phyloP scores from a whole-genome alignment of 2,797 vertebrate species.

The Macropus fuliginosus region DNA sequence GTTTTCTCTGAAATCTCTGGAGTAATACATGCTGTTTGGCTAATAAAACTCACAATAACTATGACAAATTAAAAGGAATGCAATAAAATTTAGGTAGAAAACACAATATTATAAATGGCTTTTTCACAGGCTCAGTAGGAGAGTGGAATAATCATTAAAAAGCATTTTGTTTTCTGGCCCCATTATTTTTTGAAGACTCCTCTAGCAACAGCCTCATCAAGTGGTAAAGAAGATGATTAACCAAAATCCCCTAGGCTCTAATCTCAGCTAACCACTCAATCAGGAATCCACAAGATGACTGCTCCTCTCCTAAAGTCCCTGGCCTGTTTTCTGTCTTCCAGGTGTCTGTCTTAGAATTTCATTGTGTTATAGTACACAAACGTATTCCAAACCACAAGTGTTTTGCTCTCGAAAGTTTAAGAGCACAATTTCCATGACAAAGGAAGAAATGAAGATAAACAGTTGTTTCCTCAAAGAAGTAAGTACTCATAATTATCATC shows the following conservation, averaged over 20 bases:
- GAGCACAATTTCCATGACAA: not conserved
- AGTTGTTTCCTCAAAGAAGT: not conserved
- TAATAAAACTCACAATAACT: slow-evolving; percentile 59
- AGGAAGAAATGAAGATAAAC: not conserved
- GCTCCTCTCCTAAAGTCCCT: slow-evolving; percentile 7
- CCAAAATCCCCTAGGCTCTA: slow-evolving; percentile 28
- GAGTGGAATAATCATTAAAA: slow-evolving; percentile 31
- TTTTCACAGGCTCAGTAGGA: not conserved
- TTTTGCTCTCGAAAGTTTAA: slow-evolving; percentile 27
- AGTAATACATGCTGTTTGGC: slow-evolving; percentile 43
- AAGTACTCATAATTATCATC: slow-evolving; percentile 53
- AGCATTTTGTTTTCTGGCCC: slow-evolving; percentile 47
- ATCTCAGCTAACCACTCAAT: slow-evolving; percentile 56
- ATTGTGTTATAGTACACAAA: not conserved
- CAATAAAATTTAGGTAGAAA: slow-evolving; percentile 38
- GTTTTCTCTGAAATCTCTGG: slow-evolving; percentile 51
- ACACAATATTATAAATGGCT: slow-evolving; percentile 20
- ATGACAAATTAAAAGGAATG: slow-evolving; percentile 50
- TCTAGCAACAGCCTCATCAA: slow-evolving; percentile 23
- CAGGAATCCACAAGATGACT: not conserved
- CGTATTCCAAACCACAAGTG: not conserved
- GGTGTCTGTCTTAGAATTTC: slow-evolving; percentile 13
- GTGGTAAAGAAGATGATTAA: slow-evolving; percentile 41
- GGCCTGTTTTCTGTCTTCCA: slow-evolving; percentile 20
- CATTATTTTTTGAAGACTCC: slow-evolving; percentile 62